A percentile compares a stretch with the other conserved stretches of the same genome.
These are phyloP conservation scores for Eupithecia centaureata DNA, from an alignment of 2,888 invertebrate species.

Conservation along the genomic window DNA sequence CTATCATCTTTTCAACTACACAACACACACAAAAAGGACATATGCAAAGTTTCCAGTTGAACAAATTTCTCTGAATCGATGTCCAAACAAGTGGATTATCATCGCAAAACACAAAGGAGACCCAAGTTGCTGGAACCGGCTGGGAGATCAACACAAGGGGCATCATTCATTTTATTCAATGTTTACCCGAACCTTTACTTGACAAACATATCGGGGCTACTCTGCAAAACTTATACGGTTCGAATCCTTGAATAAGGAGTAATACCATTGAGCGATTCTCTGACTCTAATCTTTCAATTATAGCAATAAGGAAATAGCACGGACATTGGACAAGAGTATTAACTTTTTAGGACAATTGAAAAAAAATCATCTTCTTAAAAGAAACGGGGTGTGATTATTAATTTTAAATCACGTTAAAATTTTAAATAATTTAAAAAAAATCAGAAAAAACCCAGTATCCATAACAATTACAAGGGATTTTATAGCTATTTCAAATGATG, in stretches of 20 bases:
- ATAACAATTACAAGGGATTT: too few species aligned
- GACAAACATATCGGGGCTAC: conserved; percentile 3
- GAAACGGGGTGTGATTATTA: too few species aligned
- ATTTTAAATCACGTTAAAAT: too few species aligned
- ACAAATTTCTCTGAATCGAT: conserved; percentile 11
- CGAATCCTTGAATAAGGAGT: not conserved
- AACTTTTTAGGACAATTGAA: too few species aligned
- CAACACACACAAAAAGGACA: conserved; percentile 3
- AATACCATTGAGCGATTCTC: too few species aligned
- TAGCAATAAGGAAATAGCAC: too few species aligned
- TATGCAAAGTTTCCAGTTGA: not conserved
- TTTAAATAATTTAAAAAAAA: too few species aligned
- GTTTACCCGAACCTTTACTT: conserved; percentile 18
- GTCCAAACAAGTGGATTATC: conserved; percentile 10
- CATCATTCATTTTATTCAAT: conserved; percentile 31
- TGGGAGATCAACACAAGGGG: conserved; percentile 17
- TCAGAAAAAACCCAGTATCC: too few species aligned
- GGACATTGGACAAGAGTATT: too few species aligned
- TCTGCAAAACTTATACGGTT: not conserved
- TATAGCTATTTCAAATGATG: too few species aligned
- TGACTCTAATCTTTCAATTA: too few species aligned
- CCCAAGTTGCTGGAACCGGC: conserved; percentile 9
- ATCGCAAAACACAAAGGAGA: conserved; percentile 17
- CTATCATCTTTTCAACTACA: not conserved
- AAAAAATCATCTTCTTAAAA: too few species aligned